phyloP scores from a whole-genome alignment of 2,113 vertebrate species.

The Chitala chitala region DNA sequence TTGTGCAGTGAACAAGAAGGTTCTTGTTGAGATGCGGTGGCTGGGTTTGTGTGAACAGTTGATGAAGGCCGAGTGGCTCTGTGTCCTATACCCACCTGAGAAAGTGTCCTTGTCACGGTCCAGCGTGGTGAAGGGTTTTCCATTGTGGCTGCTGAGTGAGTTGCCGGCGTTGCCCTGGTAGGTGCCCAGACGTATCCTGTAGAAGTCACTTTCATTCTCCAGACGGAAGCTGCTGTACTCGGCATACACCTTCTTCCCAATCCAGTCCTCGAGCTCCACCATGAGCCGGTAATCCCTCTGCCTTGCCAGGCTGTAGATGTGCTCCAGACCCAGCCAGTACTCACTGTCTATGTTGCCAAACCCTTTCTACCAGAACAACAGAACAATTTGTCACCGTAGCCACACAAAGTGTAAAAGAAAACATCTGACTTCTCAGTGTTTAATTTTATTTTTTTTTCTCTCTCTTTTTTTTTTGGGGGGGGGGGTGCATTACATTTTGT shows the following conservation, averaged over 20 bases:
- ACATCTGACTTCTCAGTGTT: no score
- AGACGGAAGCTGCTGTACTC: constrained; percentile 94
- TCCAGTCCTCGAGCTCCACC: constrained; percentile 96
- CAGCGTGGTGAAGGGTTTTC: constrained; percentile 93
- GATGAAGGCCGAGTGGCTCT: neutral
- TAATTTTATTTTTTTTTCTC: no score
- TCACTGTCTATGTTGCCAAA: constrained; percentile 95
- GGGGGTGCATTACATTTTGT: no score
- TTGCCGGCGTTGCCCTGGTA: constrained; percentile 96
- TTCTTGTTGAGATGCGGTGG: neutral
- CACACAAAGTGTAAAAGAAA: neutral
- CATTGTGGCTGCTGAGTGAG: constrained; percentile 90
- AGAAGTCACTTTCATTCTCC: constrained; percentile 85
- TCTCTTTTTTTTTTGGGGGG: no score
- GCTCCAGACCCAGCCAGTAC: constrained; percentile 93
- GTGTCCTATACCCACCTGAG: constrained; percentile 77
- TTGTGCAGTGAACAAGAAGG: no score
- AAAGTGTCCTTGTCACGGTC: constrained; percentile 92
- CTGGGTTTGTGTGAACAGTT: neutral
- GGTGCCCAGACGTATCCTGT: constrained; percentile 80
- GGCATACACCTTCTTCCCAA: constrained; percentile 91
- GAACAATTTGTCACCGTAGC: neutral
- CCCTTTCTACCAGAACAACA: constrained; percentile 74
- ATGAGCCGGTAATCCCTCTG: constrained; percentile 90
- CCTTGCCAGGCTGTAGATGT: constrained; percentile 84